These are phyloP conservation scores for Iphiclides podalirius DNA, from an alignment of 2,888 invertebrate species.

Conservation along the genomic window DNA sequence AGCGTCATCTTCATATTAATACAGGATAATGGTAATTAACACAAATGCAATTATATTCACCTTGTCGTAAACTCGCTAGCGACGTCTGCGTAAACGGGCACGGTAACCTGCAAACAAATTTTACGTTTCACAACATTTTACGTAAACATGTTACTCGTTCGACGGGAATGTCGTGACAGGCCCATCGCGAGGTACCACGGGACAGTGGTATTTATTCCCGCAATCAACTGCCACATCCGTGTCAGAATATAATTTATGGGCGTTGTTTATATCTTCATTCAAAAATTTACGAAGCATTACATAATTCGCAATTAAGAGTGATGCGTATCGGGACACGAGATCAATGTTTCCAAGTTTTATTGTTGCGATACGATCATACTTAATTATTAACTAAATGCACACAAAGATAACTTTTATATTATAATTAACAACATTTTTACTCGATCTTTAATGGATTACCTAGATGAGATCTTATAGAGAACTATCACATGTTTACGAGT, in stretches of 20 bases:
- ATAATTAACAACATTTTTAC: too few species aligned
- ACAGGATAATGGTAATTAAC: too few species aligned
- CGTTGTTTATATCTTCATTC: slow-evolving; percentile 12
- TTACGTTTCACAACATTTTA: slow-evolving; percentile 27
- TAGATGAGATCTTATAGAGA: too few species aligned
- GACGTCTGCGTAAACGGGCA: slow-evolving; percentile 89
- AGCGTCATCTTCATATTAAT: too few species aligned
- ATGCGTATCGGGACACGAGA: slow-evolving; percentile 23
- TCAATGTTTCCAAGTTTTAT: slow-evolving; percentile 9
- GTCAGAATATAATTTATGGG: not conserved
- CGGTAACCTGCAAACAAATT: slow-evolving; percentile 85
- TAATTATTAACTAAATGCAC: not conserved
- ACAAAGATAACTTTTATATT: too few species aligned
- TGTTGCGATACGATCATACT: slow-evolving; percentile 5
- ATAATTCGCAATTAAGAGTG: slow-evolving; percentile 19
- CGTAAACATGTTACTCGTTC: not conserved
- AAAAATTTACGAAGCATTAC: slow-evolving; percentile 19
- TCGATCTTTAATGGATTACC: too few species aligned
- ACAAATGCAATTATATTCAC: slow-evolving; percentile 61
- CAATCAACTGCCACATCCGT: slow-evolving; percentile 2
- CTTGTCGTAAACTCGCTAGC: slow-evolving; percentile 89
- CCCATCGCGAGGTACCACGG: too few species aligned
- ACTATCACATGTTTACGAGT: too few species aligned
- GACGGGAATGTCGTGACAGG: too few species aligned
- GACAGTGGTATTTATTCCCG: slow-evolving; percentile 1